phyloP scores from a whole-genome alignment of 2,797 vertebrate genomes.

The Sciurus vulgaris region DNA sequence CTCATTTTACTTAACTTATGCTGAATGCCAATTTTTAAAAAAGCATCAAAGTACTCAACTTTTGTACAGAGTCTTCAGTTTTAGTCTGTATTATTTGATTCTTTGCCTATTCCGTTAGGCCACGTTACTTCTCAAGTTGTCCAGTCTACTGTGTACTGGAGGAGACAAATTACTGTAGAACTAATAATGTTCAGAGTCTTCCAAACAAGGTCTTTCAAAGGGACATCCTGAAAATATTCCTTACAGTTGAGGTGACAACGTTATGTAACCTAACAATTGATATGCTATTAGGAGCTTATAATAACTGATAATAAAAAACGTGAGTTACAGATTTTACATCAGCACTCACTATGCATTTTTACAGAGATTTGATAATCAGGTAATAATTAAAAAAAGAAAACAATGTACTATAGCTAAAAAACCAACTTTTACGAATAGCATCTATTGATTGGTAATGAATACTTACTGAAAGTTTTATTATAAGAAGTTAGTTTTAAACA shows the following conservation, averaged over 20 bases:
- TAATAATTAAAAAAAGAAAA: slow-evolving; percentile 83
- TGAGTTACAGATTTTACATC: slow-evolving; percentile 76
- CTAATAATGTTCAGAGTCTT: background rate
- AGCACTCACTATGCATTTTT: slow-evolving; percentile 77
- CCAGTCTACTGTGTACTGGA: slow-evolving; percentile 62
- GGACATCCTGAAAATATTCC: slow-evolving; percentile 6
- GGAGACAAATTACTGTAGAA: slow-evolving; percentile 36
- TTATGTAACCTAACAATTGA: slow-evolving; percentile 49
- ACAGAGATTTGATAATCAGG: slow-evolving; percentile 80
- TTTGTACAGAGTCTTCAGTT: slow-evolving; percentile 84
- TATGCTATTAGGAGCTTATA: slow-evolving; percentile 70
- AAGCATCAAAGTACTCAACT: slow-evolving; percentile 77
- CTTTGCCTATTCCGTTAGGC: slow-evolving; percentile 51
- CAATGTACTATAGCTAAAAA: slow-evolving; percentile 61
- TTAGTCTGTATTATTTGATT: slow-evolving; percentile 79
- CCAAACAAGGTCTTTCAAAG: slow-evolving; percentile 10
- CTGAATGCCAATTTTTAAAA: slow-evolving; percentile 79
- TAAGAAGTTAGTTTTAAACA: slow-evolving; percentile 68
- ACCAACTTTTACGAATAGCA: slow-evolving; percentile 68
- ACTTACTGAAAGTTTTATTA: slow-evolving; percentile 52
- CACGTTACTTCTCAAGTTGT: slow-evolving; percentile 78
- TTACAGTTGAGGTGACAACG: slow-evolving; percentile 34
- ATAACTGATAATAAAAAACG: slow-evolving; percentile 77
- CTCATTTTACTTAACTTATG: slow-evolving; percentile 83
- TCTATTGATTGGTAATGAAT: slow-evolving; percentile 68